Base-by-base conservation (phyloP, 2,888 invertebrate genomes). In the Labia minor region DNA sequence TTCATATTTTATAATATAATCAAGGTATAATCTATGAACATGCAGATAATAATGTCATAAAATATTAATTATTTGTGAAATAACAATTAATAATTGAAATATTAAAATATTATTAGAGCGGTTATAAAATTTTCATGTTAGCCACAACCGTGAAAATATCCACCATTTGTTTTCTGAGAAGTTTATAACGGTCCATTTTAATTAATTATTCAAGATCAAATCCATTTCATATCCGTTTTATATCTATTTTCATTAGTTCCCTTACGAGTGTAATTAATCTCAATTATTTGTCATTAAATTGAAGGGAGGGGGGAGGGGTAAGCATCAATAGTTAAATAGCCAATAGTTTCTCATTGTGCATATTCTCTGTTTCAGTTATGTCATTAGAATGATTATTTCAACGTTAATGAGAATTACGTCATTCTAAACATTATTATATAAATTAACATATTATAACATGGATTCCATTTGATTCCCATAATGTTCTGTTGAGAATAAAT, bases 401-500 rank as follows among this genome's bases (percentile, higher is more conserved):
- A 49, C 49, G 14, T 49, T 49, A 49, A 49, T 49, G 49, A n/a
- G 49, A 49, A 49, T 49, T 49, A 49, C 49, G 49, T 14, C 16
- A 14, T 11, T 49, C 2, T 3, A 10, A 4, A 49, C 49, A 49
- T 49, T 49, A 49, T 49, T 49, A 14, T 49, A 8, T 49, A 49
- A 49, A 49, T 49, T 49, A 49, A 49, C 49, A 49, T 49, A 49
- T 49, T 49, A 49, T 49, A 49, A 49, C 49, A 49, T 49, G n/a
- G 16, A 49, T 8, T 49, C 49, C 49, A 49, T 49, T 49, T 49
- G 49, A 49, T 49, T 33, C 33, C 11, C 33, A 33, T 33, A 33
- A 33, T 33, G 33, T 33, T 11, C 8, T 49, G 49, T 49, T 16
- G 49, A 49, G 49, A 49, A 49, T 14, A 49, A 49, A 49, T 49